Base-by-base conservation (phyloP, 2,113 vertebrate species). In the Pungitius pungitius region DNA sequence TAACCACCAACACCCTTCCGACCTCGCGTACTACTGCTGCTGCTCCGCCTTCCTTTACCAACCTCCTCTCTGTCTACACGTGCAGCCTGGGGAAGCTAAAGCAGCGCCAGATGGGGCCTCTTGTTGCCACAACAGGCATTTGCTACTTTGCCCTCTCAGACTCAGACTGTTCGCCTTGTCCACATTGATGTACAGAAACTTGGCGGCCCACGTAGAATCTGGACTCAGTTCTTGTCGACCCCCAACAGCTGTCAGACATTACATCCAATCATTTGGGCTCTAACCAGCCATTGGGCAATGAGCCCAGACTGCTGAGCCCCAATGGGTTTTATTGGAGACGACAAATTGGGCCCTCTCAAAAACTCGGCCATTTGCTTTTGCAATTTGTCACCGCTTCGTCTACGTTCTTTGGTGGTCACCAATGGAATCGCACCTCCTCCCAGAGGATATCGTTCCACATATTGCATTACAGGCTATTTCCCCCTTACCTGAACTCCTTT, bases 211-310 rank as follows among this genome's bases (percentile, higher is more conserved):
- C 49, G 54, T 47, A 68, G 69, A 86, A 87, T 81, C 87, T 83
- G 7, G 85, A 89, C 85, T 82, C 80, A 71, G 67, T 87, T 84
- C 67, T 17, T 45, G 73, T 51, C 22, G 83, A 81, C 78, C 84
- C 52, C 85, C 81, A 70, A 89, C 91, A 93, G 91, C 92, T 92
- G 92, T 90, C 92, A 91, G 80, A 91, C 87, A 92, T 93, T 91
- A 93, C 78, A 75, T 59, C 88, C 87, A 91, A 92, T 92, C 90
- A 90, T 78, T 80, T 83, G 81, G 81, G 85, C 85, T 79, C 73
- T 70, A 79, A 87, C 76, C 86, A 78, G 83, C 87, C 74, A 77
- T 61, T 80, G 90, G 91, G 90, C 92, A 82, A 69, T 1, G 71
- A 77, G 90, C 90, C 91, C 85, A 80, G 90, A 83, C 73, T 68